These are phyloP conservation scores for Anguilla anguilla DNA, from an alignment of 2,797 vertebrate genomes.

Conservation along the genomic window DNA sequence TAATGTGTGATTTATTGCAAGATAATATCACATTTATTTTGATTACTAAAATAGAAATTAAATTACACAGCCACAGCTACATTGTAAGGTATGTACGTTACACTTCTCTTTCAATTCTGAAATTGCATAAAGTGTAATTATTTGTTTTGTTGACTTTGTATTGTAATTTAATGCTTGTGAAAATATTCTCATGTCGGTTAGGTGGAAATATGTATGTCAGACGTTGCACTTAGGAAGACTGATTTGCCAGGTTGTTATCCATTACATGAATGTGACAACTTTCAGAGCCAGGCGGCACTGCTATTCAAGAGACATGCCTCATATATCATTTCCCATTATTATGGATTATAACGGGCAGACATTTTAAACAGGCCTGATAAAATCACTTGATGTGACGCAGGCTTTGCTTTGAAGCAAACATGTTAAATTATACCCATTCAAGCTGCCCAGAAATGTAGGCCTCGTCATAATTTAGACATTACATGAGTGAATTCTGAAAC, in stretches of 20 bases:
- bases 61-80: neutral
- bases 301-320: neutral
- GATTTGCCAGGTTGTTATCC: neutral
- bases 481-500: neutral
- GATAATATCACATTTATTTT: neutral
- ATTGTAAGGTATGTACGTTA: neutral
- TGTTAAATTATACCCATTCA: neutral
- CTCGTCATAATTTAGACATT: neutral
- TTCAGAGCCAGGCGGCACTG: neutral
- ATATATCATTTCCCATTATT: neutral
- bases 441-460: neutral
- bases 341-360: neutral
- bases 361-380: neutral
- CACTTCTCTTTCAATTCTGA: neutral
- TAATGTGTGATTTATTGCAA: neutral
- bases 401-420: neutral
- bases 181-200: neutral
- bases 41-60: neutral
- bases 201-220: neutral
- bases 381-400: neutral
- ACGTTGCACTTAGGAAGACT: neutral
- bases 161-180: neutral
- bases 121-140: neutral
- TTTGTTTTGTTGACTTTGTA: neutral
- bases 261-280: neutral